Evolutionary conservation across 2,888 invertebrate genomes (phyloP), one percentile per base, ranked within the genome.

Genomic region (Harpalus rubripes): DNA sequence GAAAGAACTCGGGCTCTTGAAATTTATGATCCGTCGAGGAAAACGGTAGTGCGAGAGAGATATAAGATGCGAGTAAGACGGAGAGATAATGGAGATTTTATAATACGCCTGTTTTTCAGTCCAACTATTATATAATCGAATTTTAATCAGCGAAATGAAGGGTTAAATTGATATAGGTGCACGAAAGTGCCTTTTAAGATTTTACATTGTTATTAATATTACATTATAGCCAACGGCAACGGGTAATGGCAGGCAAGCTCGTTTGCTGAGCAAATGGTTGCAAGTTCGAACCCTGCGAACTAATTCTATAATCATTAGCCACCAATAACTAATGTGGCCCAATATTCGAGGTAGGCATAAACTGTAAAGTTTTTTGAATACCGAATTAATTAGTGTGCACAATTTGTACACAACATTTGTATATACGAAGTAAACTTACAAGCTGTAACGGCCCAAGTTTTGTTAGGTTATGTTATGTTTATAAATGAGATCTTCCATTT

Each of bases 11-110:
- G 39, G 78, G 78, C 18, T 61, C 41, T 39, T 74, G 61, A 78
- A 84, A 84, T 84, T 84, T 84, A 84, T 84, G 84, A 84, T 78
- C 78, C 84, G 15, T 61, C 58, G 26, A 58, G 16, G 26, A 78
- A 76, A 18, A 56, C 78, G 78, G 52, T 39, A 15, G 41, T 7
- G 44, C 16, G 44, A 74, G 10, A 16, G 44, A 74, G 44, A 44
- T 8, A 52, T 12, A 10, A 44, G 8, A 44, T 12, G 8, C 2
- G 6, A 65, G 32, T 7, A 44, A 74, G n/a, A 56, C 16, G 65
- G 68, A 81, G 16, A 26, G 58, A 16, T 12, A 15, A 32, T 74
- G 72, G 56, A 44, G 83, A 83, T 76, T 83, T 83, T 76, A 83
- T 82, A 74, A 76, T 59, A 59, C 16, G 68, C 65, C 32, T 68